These are phyloP conservation scores for Andrena cerasifolii DNA, from an alignment of 1,140 invertebrate genomes.

Conservation along the genomic window DNA sequence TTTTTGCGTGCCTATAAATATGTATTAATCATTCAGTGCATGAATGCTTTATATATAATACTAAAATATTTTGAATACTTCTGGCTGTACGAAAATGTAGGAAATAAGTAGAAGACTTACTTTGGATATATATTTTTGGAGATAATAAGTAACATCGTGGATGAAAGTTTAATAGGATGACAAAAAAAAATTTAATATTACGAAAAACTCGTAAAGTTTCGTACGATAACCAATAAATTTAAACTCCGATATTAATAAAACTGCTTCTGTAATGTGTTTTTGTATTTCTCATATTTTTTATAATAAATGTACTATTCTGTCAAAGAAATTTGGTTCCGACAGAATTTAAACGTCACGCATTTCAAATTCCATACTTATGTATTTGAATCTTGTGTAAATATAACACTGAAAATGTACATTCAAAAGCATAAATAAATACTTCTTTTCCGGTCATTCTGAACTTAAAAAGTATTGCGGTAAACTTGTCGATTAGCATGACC, in stretches of 20 bases:
- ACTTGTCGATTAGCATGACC: no score
- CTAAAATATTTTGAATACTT: neutral
- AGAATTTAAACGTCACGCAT: neutral
- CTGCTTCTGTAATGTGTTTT: neutral
- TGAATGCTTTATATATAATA: slow-evolving; percentile 8
- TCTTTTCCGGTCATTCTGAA: no score
- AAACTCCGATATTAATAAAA: neutral
- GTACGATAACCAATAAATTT: neutral
- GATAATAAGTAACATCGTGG: neutral
- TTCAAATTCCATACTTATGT: neutral
- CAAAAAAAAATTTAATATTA: neutral
- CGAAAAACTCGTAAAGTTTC: neutral
- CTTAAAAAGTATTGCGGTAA: no score
- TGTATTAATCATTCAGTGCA: neutral
- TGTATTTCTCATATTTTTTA: neutral
- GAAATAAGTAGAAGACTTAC: slow-evolving; percentile 1
- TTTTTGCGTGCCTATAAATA: slow-evolving; percentile 1
- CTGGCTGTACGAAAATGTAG: slow-evolving; percentile 17
- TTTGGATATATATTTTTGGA: slow-evolving; percentile 33
- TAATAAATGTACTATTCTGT: neutral
- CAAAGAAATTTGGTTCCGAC: neutral
- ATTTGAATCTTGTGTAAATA: neutral
- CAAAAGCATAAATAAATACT: no score
- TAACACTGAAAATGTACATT: no score
- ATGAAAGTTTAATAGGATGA: slow-evolving; percentile 1